Evolutionary conservation across 2,113 vertebrate genomes (phyloP), one percentile per base, ranked within the genome.

Genomic region (Gadus chalcogrammus): DNA sequence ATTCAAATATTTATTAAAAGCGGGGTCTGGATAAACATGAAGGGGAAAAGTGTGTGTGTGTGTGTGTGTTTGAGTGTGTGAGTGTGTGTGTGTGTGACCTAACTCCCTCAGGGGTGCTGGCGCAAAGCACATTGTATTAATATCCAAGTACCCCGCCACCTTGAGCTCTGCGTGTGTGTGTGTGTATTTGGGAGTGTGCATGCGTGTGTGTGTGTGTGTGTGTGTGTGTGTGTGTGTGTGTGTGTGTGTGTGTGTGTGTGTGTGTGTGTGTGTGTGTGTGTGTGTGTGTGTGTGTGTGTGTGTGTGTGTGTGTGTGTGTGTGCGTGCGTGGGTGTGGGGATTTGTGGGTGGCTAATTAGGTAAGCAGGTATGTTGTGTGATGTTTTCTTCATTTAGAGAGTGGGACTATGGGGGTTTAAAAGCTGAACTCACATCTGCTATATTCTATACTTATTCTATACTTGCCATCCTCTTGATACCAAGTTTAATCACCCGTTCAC

Each of bases 1-100:
- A 92, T 91, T 91, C 90, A 90, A 91, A 92, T 91, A 91, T 92
- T 91, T 92, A 92, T 92, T 90, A 90, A 91, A 89, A 90, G 87
- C 86, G 79, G 86, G 83, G 85, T 87, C 85, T 89, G 88, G 90
- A 90, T 89, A 88, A 87, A 92, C 86, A 91, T 90, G 88, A 88
- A 90, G 87, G 82, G 65, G 73, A 64, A 71, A 31, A 38, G 63
- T n/a, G 28, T 35, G 63, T 11, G 63, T 64, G 63, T 64, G 63
- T 64, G 63, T 13, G 60, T 11, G 60, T 61, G 73, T 31, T 28
- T 64, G 31, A n/a, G 63, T 64, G 28, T 64, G 63, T 64, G 63
- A 38, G 62, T 64, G 28, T 38, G 63, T 38, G 63, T 38, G 27
- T 64, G 63, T 64, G 63, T 64, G 63, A 70, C 70, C 71, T 12